These are phyloP conservation scores for Stenurella melanura DNA, from an alignment of 2,888 invertebrate genomes.

Conservation along the genomic window DNA sequence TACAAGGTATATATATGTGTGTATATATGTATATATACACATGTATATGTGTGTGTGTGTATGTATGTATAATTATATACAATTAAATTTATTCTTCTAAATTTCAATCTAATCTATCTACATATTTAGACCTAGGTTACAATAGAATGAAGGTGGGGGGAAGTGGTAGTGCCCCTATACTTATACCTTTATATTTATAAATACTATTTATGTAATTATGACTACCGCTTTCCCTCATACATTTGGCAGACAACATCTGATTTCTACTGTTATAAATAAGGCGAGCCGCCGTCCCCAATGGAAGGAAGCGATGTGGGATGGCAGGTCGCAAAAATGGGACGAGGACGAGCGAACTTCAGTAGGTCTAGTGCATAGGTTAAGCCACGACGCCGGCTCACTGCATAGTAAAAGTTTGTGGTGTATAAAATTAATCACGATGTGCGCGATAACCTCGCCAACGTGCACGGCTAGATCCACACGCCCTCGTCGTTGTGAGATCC, in stretches of 20 bases:
- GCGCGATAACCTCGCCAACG: constrained; percentile 52
- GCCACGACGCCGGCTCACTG: constrained; percentile 39
- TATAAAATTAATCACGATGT: constrained; percentile 47
- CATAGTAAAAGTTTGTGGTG: constrained; percentile 44
- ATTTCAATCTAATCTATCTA: constrained; percentile 66
- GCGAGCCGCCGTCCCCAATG: constrained; percentile 56
- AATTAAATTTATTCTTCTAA: constrained; percentile 40
- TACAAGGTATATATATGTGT: constrained; percentile 44
- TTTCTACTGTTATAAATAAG: constrained; percentile 64
- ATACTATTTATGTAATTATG: constrained; percentile 61
- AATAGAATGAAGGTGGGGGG: constrained; percentile 70
- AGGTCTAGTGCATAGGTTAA: constrained; percentile 38
- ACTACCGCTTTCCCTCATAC: constrained; percentile 70
- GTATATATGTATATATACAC: constrained; percentile 32
- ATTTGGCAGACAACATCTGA: constrained; percentile 73
- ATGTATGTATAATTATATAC: constrained; percentile 35
- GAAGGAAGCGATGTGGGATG: constrained; percentile 51
- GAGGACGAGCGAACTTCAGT: constrained; percentile 63
- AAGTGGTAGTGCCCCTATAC: constrained; percentile 65
- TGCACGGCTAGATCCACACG: constrained; percentile 61
- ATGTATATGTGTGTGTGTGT: constrained; percentile 40
- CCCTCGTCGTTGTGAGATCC: constrained; percentile 66
- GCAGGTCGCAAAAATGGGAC: constrained; percentile 56
- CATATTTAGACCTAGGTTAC: constrained; percentile 71
- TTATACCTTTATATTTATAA: constrained; percentile 59